A percentile compares a stretch with the other conserved stretches of the same genome.
Conservation (phyloP, 2,888 invertebrate genomes). For the Campoplex nolae region DNA sequence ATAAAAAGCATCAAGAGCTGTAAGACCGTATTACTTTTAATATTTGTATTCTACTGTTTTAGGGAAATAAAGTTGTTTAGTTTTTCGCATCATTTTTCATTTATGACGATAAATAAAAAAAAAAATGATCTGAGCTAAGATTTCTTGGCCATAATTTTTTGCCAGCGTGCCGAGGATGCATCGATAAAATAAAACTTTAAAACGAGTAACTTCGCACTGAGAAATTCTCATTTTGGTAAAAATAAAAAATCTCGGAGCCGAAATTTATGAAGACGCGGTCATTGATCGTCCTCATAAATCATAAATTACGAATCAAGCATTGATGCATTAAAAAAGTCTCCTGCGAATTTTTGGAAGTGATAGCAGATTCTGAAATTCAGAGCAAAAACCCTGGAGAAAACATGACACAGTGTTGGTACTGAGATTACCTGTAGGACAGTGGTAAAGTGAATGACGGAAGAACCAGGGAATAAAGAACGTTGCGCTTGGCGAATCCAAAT, state of each 20-base stretch:
- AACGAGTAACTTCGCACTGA: not conserved
- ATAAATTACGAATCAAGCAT: not conserved
- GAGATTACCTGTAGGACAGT: not conserved
- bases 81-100: not conserved
- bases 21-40: not conserved
- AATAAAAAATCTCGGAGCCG: not conserved
- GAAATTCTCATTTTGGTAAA: not conserved
- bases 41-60: not conserved
- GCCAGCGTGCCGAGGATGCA: not conserved
- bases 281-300: not conserved
- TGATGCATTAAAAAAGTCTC: not conserved
- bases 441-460: not conserved
- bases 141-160: not conserved
- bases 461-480: not conserved
- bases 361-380: not conserved
- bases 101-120: not conserved
- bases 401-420: not conserved
- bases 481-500: not conserved
- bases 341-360: not conserved
- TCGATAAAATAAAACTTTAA: not conserved
- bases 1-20: not conserved
- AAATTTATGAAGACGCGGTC: not conserved
- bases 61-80: no score
- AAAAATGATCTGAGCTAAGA: not conserved
- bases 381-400: constrained; percentile 7